Evolutionary conservation across 2,797 vertebrate genomes (phyloP), one percentile per base, ranked within the genome.

Genomic region (Echiichthys vipera): DNA sequence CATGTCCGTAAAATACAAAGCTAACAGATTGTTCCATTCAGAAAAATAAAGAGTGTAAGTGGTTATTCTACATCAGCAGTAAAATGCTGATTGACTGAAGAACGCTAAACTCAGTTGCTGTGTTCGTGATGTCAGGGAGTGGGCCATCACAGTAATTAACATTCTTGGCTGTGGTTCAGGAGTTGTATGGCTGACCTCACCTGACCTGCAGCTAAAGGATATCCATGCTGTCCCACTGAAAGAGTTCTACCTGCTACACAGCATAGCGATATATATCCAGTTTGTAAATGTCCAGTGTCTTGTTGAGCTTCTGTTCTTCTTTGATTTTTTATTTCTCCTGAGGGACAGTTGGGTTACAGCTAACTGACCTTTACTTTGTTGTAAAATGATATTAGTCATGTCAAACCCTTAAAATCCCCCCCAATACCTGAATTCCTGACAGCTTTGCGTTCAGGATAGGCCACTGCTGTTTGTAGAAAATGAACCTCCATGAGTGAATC

Each of bases 361-460:
- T 51, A 27, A 34, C 51, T 67, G 56, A 75, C 67, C 65, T 81
- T 82, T 81, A 59, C 49, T 83, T 69, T 76, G 59, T 37, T 5
- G 58, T 36, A 79, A 27, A 22, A 32, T 34, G 49, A 70, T 53
- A 71, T 73, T 58, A 67, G 40, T 84, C 50, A 70, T 18, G 63
- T 64, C 27, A 36, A 39, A 56, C 42, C 43, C 66, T 61, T 32
- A 34, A 46, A 45, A 55, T 80, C 50, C 0, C 4, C 42, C 61
- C 43, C 29, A 74, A 56, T 36, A 36, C 29, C 40, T 42, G 63
- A 81, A 50, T 65, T 77, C 24, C 18, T 71, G 65, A 70, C 70
- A 74, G 42, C 32, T 51, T 32, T 45, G 22, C 43, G 62, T 63
- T 30, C 25, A 46, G 61, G 22, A 45, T 24, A 20, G 36, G 63